These are phyloP conservation scores for Xenus cinereus DNA, from an alignment of 2,113 vertebrate genomes.

Conservation along the genomic window DNA sequence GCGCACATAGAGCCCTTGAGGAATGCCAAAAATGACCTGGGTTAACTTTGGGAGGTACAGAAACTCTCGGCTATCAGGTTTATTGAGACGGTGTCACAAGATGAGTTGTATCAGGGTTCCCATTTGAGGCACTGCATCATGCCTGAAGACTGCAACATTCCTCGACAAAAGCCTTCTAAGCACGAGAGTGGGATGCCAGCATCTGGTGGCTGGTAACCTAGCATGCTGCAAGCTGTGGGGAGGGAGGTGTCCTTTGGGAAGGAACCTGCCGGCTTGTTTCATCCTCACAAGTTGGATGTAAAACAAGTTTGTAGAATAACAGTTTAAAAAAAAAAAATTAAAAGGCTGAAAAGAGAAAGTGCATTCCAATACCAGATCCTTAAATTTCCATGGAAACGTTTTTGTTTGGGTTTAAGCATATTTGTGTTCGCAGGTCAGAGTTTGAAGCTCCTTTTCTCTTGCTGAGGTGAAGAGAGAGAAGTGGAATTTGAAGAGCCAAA, in stretches of 20 bases:
- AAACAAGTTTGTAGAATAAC: not conserved
- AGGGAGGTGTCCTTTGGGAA: not conserved
- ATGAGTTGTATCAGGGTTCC: constrained; percentile 38
- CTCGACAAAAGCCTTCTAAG: not conserved
- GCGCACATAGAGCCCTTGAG: not conserved
- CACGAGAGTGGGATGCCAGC: not conserved
- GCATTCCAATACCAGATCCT: not conserved
- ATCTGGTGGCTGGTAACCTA: constrained; percentile 8
- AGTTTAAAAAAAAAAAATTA: not conserved
- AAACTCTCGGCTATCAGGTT: not conserved
- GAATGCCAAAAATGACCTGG: constrained; percentile 21
- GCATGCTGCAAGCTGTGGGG: not conserved
- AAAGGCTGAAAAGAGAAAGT: not conserved
- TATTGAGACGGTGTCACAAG: constrained; percentile 11
- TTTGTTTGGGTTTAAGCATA: not conserved
- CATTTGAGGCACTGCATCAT: constrained; percentile 55
- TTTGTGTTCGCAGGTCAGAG: not conserved
- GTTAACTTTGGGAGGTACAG: constrained; percentile 16
- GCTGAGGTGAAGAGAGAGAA: not conserved
- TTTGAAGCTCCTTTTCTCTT: not conserved
- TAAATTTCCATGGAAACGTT: not conserved
- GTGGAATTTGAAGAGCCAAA: not conserved
- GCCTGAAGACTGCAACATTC: constrained; percentile 6
- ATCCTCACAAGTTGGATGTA: not conserved
- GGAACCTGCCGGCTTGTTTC: not conserved